phyloP scores from a whole-genome alignment of 92 coral and sea anemone species.

The Chrysogorgia sp. region DNA sequence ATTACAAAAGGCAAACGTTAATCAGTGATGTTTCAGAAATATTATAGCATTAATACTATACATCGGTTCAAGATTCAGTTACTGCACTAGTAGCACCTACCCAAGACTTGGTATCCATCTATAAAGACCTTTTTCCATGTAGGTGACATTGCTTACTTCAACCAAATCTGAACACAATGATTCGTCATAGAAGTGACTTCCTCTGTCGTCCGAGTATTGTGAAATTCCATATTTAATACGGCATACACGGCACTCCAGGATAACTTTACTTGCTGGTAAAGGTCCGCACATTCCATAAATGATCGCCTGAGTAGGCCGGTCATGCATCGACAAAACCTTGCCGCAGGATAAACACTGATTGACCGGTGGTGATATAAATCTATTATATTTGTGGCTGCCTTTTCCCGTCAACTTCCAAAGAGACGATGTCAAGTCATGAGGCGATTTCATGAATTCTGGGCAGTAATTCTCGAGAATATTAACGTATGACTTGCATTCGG shows the following conservation, averaged over 20 bases:
- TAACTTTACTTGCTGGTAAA: slow-evolving; percentile 51
- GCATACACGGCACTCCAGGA: slow-evolving; percentile 47
- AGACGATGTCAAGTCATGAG: background rate
- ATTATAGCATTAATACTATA: too few species aligned
- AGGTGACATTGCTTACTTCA: slow-evolving; percentile 55
- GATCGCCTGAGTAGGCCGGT: too few species aligned
- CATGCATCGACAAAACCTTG: slow-evolving; percentile 39
- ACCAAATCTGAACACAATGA: background rate
- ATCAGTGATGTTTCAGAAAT: slow-evolving; percentile 22
- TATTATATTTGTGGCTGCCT: slow-evolving; percentile 26
- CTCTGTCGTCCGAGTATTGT: slow-evolving; percentile 14
- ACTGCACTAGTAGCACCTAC: too few species aligned
- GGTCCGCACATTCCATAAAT: too few species aligned
- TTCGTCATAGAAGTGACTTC: slow-evolving; percentile 33
- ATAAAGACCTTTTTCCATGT: slow-evolving; percentile 39
- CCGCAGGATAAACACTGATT: slow-evolving; percentile 34
- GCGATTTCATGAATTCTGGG: slow-evolving; percentile 6
- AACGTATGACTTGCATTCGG: background rate
- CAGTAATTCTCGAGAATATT: slow-evolving; percentile 19
- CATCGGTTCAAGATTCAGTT: too few species aligned
- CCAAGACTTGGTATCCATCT: slow-evolving; percentile 54
- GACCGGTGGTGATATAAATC: slow-evolving; percentile 47
- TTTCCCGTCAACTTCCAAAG: slow-evolving; percentile 44
- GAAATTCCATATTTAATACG: slow-evolving; percentile 43
- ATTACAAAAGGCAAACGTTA: slow-evolving; percentile 39